These are phyloP conservation scores for Planococcus citri DNA, from an alignment of 1,140 invertebrate genomes.

Conservation along the genomic window DNA sequence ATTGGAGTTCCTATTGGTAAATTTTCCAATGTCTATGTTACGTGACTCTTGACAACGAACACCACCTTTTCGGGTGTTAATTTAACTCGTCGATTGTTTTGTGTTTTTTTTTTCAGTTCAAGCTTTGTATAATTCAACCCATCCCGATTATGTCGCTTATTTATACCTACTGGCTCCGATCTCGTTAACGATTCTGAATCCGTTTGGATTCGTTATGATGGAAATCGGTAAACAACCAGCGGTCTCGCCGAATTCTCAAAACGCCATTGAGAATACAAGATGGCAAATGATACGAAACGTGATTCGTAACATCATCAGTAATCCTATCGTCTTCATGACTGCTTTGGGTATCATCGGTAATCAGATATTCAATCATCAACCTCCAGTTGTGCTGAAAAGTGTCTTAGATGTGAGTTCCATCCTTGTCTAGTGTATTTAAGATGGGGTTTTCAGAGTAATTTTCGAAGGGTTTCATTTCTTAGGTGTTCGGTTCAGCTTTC, in stretches of 20 bases:
- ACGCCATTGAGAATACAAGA: slow-evolving; percentile 10
- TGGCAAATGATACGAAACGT: slow-evolving; percentile 23
- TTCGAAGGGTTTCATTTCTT: no score
- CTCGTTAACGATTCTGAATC: slow-evolving; percentile 83
- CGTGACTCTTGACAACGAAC: neutral
- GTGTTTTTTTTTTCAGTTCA: slow-evolving; percentile 52
- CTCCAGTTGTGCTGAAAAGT: slow-evolving; percentile 60
- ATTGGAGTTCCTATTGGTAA: slow-evolving; percentile 90
- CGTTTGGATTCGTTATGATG: slow-evolving; percentile 78
- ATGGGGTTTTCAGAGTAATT: neutral
- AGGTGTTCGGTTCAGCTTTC: slow-evolving; percentile 76
- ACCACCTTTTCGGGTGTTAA: neutral
- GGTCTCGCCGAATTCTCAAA: slow-evolving; percentile 12
- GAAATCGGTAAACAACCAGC: slow-evolving; percentile 61
- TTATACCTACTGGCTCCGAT: slow-evolving; percentile 90
- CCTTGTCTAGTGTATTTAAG: no score
- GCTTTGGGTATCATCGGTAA: slow-evolving; percentile 79
- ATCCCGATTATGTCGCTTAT: slow-evolving; percentile 82
- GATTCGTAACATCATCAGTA: slow-evolving; percentile 48
- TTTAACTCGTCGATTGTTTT: neutral
- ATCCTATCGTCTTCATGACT: slow-evolving; percentile 89
- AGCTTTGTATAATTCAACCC: slow-evolving; percentile 58
- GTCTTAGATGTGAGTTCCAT: slow-evolving; percentile 57
- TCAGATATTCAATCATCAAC: slow-evolving; percentile 58
- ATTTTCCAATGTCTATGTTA: slow-evolving; percentile 27